Base-by-base conservation (phyloP, 2,113 vertebrate genomes). In the Brachyistius frenatus region DNA sequence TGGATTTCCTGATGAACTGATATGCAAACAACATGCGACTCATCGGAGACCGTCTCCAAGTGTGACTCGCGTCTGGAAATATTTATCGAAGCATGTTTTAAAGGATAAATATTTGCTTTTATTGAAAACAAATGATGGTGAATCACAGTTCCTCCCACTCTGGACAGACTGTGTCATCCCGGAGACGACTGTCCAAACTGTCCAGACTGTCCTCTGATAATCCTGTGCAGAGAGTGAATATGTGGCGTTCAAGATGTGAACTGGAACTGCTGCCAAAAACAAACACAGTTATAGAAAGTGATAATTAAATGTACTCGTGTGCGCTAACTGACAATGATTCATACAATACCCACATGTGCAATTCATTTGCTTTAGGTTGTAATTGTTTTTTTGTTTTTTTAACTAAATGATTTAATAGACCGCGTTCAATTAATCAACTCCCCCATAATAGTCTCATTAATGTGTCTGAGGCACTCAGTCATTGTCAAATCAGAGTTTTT, bases 401-500 rank as follows among this genome's bases (percentile, higher is more conserved):
- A 46, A 75, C 23, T 23, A 23, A 76, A 39, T 30, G 6, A 72
- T 73, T 63, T 36, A 73, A 80, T 50, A 37, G 13, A 41, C 58
- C 50, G 15, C 41, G 62, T 75, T 15, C 14, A 54, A 57, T 84
- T 66, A 81, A 71, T 60, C 23, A 35, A 1, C 62, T 57, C 37
- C 8, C 7, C n/a, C 32, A 52, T 56, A 78, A 78, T 65, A 47
- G 67, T 41, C 37, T 31, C 39, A 55, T 65, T 78, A 67, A 67
- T 57, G n/a, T 55, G 68, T 69, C 7, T 76, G 54, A 69, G 15
- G 55, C 54, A 11, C 56, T 79, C 33, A 72, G 61, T 76, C 47
- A 46, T 66, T 83, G 31, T 85, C n/a, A 53, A 64, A 47, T 77
- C 33, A 30, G 62, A 39, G 60, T 3, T 36, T 60, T 72, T 65